Percentiles rank a stretch among this genome's conserved stretches.
Conservation (phyloP, 2,113 vertebrate genomes). For the Scolopax mira region DNA sequence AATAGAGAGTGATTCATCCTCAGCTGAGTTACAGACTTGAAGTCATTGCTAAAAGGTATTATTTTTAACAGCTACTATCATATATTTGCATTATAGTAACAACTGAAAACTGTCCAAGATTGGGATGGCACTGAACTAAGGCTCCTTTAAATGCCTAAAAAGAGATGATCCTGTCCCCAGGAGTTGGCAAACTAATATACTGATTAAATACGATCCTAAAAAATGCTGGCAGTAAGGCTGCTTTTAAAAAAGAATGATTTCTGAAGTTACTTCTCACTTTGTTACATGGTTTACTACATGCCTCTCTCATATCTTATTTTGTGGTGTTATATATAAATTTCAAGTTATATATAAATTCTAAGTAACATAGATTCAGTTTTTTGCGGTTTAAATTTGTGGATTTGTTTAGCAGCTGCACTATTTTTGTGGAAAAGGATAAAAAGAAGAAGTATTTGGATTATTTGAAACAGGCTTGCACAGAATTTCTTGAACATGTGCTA, state of each 20-base stretch:
- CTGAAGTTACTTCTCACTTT: not conserved
- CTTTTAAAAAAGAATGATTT: not conserved
- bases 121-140: not conserved
- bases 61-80: constrained; percentile 21
- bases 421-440: not conserved
- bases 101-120: not conserved
- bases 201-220: not conserved
- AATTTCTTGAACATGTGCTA: not conserved
- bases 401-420: not conserved
- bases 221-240: not conserved
- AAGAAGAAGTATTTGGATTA: not conserved
- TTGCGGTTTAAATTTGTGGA: not conserved
- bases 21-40: constrained; percentile 22
- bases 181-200: not conserved
- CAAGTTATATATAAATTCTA: not conserved
- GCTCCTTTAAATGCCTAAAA: not conserved
- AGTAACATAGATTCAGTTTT: not conserved
- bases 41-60: not conserved
- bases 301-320: not conserved
- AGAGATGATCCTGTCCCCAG: not conserved
- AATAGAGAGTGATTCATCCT: constrained; percentile 38
- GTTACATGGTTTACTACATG: not conserved
- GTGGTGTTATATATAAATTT: not conserved
- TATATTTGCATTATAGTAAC: not conserved
- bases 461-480: not conserved